phyloP scores from a whole-genome alignment of 2,113 vertebrate species.

The Corythaixoides concolor region DNA sequence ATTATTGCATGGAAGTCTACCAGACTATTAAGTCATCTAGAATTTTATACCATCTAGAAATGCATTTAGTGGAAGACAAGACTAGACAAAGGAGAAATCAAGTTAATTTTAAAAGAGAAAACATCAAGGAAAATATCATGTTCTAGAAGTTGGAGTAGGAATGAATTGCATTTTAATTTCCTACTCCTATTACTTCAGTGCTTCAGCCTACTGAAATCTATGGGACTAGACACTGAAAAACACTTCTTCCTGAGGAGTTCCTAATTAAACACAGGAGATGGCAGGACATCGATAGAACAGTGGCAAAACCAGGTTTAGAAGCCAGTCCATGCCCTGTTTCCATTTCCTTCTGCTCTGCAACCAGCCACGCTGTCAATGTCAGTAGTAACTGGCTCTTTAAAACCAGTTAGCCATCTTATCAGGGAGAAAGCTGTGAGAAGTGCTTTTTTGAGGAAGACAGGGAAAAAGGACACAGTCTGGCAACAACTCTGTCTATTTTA shows the following conservation, averaged over 20 bases:
- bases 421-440: not conserved
- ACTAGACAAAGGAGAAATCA: not conserved
- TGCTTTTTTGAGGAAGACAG: not conserved
- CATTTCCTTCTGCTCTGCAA: not conserved
- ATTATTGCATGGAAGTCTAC: not conserved
- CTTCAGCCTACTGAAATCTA: not conserved
- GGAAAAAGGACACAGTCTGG: not conserved
- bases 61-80: not conserved
- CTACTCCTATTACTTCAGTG: not conserved
- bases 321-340: not conserved
- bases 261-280: not conserved
- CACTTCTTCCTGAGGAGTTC: not conserved
- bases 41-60: not conserved
- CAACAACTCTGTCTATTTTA: not conserved
- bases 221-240: not conserved
- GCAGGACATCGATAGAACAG: not conserved
- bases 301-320: not conserved
- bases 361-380: rapidly evolving
- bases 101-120: not conserved
- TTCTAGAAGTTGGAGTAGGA: not conserved
- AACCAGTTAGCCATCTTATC: not conserved
- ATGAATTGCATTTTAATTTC: constrained; percentile 18
- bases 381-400: not conserved
- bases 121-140: not conserved
- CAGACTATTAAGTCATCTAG: not conserved